phyloP scores from a whole-genome alignment of 1,140 invertebrate genomes.

The Hypsibius dujardini region DNA sequence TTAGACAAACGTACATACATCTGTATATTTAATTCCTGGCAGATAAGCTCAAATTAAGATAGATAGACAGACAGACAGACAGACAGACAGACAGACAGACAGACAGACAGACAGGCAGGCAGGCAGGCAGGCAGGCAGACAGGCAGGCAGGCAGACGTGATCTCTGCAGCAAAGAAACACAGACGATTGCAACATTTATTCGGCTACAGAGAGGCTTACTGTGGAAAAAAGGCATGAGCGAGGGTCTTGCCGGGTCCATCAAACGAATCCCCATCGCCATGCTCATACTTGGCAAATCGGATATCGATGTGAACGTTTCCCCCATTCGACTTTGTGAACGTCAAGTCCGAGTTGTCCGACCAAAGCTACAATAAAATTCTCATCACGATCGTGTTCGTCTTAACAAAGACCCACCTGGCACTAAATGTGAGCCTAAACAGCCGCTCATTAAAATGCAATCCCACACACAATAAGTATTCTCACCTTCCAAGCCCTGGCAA shows the following conservation, averaged over 20 bases:
- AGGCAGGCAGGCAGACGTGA: too few relatives aligned
- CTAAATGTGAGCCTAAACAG: too few relatives aligned
- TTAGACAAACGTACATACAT: not conserved
- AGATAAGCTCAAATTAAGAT: too few relatives aligned
- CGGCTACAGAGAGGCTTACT: not conserved
- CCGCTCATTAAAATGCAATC: too few relatives aligned
- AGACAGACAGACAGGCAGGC: too few relatives aligned
- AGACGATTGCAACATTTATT: not conserved
- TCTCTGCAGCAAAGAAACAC: too few relatives aligned
- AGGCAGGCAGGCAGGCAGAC: too few relatives aligned
- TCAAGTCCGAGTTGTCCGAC: constrained; percentile 63
- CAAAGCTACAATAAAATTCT: constrained; percentile 41
- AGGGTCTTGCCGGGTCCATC: constrained; percentile 75
- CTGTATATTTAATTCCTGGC: too few relatives aligned
- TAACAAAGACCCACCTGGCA: too few relatives aligned
- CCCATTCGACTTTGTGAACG: constrained; percentile 51
- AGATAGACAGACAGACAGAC: too few relatives aligned
- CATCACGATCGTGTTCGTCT: not conserved
- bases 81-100: too few relatives aligned
- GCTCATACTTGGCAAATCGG: constrained; percentile 53
- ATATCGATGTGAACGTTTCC: constrained; percentile 71
- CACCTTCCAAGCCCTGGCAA: constrained; percentile 52
- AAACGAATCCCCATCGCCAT: constrained; percentile 82
- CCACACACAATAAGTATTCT: not conserved
- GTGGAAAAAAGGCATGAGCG: constrained; percentile 77